A percentile compares a stretch with the other conserved stretches of the same genome.
These are phyloP conservation scores for Rhopalosiphum nymphaeae DNA, from an alignment of 2,888 invertebrate genomes.

Conservation along the genomic window DNA sequence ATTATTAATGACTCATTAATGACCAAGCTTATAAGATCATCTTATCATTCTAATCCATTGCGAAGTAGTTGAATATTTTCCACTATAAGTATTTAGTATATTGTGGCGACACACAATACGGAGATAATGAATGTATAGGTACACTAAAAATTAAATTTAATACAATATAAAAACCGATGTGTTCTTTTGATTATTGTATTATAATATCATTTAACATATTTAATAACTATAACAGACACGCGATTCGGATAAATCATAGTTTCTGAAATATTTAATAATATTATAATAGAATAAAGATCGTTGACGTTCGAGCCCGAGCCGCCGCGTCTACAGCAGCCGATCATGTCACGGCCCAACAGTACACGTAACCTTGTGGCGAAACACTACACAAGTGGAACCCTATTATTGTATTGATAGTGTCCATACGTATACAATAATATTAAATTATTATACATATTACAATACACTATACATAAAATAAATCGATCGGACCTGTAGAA, in stretches of 20 bases:
- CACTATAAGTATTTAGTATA: too few relatives aligned
- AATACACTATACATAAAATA: not conserved
- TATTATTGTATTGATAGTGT: not conserved
- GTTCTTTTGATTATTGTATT: not conserved
- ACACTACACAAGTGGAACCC: not conserved
- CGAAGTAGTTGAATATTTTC: too few relatives aligned
- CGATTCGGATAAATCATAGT: not conserved
- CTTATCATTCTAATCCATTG: too few relatives aligned
- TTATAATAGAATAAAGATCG: not conserved
- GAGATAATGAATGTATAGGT: too few relatives aligned
- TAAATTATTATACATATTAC: not conserved
- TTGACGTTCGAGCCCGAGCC: not conserved
- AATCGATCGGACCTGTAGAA: not conserved
- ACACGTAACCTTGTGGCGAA: slow-evolving; percentile 4
- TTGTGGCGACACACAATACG: too few relatives aligned
- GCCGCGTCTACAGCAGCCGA: not conserved
- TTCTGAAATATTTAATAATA: not conserved
- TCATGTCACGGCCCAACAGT: not conserved
- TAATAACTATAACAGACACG: not conserved
- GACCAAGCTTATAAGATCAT: too few relatives aligned
- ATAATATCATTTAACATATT: not conserved
- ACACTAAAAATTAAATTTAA: too few relatives aligned
- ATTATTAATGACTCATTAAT: too few relatives aligned
- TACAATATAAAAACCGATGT: not conserved
- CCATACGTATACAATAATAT: not conserved